These are phyloP conservation scores for Clepsis dumicolana DNA, from an alignment of 2,888 invertebrate genomes.

Conservation along the genomic window DNA sequence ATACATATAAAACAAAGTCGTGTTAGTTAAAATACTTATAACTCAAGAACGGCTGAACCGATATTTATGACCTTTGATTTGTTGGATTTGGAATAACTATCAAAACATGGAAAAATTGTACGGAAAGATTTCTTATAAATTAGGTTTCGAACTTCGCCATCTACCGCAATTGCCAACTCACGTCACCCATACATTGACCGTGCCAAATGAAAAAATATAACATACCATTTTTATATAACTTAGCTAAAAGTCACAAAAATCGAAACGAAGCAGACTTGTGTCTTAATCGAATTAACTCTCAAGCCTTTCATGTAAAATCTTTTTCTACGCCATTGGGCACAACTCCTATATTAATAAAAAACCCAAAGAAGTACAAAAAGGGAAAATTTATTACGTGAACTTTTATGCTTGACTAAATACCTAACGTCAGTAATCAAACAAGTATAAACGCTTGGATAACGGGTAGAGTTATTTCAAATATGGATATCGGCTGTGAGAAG, in stretches of 20 bases:
- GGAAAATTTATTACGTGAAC: slow-evolving; percentile 5
- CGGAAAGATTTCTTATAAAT: too few relatives aligned
- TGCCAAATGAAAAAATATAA: background rate
- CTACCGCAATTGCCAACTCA: too few relatives aligned
- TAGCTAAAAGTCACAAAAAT: background rate
- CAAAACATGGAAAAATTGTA: too few relatives aligned
- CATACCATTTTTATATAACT: background rate
- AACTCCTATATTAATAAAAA: slow-evolving; percentile 8
- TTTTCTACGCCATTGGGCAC: slow-evolving; percentile 21
- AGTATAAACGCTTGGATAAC: background rate
- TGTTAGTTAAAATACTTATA: too few relatives aligned
- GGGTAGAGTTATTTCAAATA: background rate
- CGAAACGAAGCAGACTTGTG: background rate
- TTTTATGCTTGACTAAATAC: slow-evolving; percentile 5
- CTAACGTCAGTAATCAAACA: background rate
- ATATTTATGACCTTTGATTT: too few relatives aligned
- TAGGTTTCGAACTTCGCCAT: too few relatives aligned
- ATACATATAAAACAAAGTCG: too few relatives aligned
- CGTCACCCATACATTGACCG: too few relatives aligned
- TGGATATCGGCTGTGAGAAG: too few relatives aligned
- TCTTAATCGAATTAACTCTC: slow-evolving; percentile 1
- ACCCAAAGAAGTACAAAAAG: slow-evolving; percentile 7
- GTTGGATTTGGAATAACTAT: too few relatives aligned
- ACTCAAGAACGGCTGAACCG: too few relatives aligned
- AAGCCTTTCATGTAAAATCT: slow-evolving; percentile 19